Evolutionary conservation across 2,797 vertebrate species (phyloP).

Genomic region (Enteromius fasciolatus): DNA sequence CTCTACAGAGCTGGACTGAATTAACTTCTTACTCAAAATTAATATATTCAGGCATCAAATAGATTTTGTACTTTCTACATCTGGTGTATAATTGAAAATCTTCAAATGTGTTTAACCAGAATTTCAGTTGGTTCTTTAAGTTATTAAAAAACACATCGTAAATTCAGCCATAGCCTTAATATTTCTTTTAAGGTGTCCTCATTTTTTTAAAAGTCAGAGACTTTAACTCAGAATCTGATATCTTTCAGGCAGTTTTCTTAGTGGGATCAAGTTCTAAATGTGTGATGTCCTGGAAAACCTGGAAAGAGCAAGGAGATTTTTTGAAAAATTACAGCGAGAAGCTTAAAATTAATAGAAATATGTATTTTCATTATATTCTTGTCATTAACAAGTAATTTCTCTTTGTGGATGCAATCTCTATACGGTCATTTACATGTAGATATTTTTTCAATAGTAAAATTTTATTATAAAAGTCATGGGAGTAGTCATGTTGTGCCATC

Average conservation of each 20-base stretch:
- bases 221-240: neutral
- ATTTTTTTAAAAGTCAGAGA: neutral
- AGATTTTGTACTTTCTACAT: neutral
- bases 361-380: neutral
- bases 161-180: neutral
- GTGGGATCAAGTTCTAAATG: neutral
- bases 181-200: neutral
- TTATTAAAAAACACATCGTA: neutral
- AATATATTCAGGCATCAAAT: constrained; percentile 1
- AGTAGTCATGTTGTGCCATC: neutral
- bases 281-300: neutral
- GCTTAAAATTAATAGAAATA: neutral
- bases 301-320: neutral
- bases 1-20: neutral
- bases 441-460: neutral
- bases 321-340: neutral
- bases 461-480: neutral
- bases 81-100: no score
- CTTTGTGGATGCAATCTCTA: neutral
- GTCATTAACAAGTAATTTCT: neutral
- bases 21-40: neutral
- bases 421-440: neutral
- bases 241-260: neutral
- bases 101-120: neutral
- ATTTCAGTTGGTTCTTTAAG: neutral